These are phyloP conservation scores for Lethrus apterus DNA, from an alignment of 1,140 invertebrate genomes.

Conservation along the genomic window DNA sequence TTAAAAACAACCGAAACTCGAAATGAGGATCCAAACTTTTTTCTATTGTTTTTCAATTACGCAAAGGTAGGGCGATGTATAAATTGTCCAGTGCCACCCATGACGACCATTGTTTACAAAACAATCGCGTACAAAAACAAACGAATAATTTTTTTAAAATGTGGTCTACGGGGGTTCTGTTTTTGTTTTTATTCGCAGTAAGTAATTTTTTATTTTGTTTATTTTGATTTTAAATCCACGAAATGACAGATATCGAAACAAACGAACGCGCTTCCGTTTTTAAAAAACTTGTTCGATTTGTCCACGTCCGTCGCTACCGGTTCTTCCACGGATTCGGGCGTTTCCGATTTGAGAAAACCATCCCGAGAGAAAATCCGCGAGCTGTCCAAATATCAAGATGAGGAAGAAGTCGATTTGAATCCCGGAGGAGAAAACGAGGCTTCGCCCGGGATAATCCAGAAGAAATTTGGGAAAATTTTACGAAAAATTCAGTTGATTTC, in stretches of 20 bases:
- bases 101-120: too few species aligned
- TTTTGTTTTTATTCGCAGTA: not conserved
- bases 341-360: not conserved
- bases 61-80: too few species aligned
- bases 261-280: not conserved
- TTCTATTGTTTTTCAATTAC: too few species aligned
- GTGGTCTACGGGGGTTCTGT: not conserved
- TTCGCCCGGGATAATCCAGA: not conserved
- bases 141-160: too few species aligned
- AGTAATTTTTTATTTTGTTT: not conserved
- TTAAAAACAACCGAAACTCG: too few species aligned
- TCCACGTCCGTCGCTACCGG: too few species aligned
- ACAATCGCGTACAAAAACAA: too few species aligned
- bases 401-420: not conserved
- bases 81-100: too few species aligned
- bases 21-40: too few species aligned
- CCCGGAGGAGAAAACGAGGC: conserved; percentile 5
- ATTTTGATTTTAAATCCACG: not conserved
- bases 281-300: not conserved
- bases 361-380: not conserved
- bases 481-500: conserved; percentile 1
- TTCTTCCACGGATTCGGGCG: not conserved
- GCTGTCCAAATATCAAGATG: not conserved
- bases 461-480: conserved; percentile 2
- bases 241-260: not conserved